Conservation (phyloP, 2,797 vertebrate genomes). For the Anableps anableps region DNA sequence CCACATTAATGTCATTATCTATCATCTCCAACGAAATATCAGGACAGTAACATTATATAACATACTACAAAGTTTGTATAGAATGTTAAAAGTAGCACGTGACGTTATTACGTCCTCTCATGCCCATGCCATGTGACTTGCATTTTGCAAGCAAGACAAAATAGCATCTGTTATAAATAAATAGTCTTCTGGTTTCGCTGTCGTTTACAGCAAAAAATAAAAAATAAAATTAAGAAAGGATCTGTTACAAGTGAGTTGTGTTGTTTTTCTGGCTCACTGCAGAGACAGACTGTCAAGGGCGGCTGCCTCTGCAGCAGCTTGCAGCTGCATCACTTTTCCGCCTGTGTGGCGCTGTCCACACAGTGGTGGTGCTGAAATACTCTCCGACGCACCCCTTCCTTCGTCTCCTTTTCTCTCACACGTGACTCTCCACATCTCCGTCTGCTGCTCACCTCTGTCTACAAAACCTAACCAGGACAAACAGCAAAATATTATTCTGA, state of each 20-base stretch:
- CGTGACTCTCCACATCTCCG: constrained; percentile 50
- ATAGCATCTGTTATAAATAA: neutral
- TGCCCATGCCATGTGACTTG: neutral
- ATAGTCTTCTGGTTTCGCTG: neutral
- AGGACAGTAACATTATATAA: neutral
- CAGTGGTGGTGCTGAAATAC: constrained; percentile 78
- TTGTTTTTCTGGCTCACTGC: constrained; percentile 6
- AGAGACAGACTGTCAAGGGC: constrained; percentile 4
- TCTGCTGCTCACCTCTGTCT: constrained; percentile 40
- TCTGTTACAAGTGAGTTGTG: neutral
- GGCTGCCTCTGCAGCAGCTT: constrained; percentile 35
- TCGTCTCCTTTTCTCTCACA: constrained; percentile 4
- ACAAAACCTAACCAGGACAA: neutral
- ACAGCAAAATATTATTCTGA: neutral
- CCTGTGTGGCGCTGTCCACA: constrained; percentile 84
- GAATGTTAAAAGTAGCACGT: too few species aligned
- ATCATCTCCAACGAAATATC: too few species aligned
- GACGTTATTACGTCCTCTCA: neutral
- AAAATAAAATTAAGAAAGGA: neutral
- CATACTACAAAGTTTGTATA: too few species aligned
- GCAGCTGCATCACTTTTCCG: constrained; percentile 70
- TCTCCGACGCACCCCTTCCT: constrained; percentile 27
- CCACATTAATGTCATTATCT: neutral
- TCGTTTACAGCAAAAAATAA: neutral
- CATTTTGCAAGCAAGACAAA: neutral